phyloP scores from a whole-genome alignment of 2,888 invertebrate species.

The Terebella lapidaria region DNA sequence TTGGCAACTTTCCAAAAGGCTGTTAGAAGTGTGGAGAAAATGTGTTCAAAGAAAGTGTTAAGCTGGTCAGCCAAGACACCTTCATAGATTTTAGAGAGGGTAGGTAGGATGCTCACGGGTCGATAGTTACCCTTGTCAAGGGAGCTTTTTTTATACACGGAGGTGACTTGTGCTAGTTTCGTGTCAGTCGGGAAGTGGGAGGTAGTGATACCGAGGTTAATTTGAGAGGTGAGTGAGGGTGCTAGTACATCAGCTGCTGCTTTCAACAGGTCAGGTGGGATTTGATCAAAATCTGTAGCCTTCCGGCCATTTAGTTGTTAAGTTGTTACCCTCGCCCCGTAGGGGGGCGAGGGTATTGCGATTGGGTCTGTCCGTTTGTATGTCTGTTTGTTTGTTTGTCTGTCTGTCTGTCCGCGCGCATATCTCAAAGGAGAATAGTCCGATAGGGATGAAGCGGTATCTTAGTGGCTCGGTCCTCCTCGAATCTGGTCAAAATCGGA shows the following conservation, averaged over 20 bases:
- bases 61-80: background rate
- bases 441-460: too few relatives aligned
- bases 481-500: too few relatives aligned
- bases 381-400: too few relatives aligned
- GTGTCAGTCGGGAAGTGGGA: background rate
- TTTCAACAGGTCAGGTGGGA: background rate
- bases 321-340: too few relatives aligned
- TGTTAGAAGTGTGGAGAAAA: background rate
- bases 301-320: too few relatives aligned
- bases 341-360: too few relatives aligned
- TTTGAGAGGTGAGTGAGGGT: background rate
- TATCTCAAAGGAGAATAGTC: too few relatives aligned
- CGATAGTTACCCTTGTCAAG: background rate
- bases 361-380: too few relatives aligned
- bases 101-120: background rate
- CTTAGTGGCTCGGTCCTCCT: too few relatives aligned
- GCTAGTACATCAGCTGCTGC: background rate
- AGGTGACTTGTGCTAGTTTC: background rate
- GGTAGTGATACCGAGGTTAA: background rate
- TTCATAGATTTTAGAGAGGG: background rate
- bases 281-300: background rate
- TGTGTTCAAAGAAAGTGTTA: background rate
- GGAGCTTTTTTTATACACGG: background rate
- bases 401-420: too few relatives aligned
- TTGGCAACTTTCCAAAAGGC: background rate